phyloP scores from a whole-genome alignment of 2,113 vertebrate species.

The Bos indicus region DNA sequence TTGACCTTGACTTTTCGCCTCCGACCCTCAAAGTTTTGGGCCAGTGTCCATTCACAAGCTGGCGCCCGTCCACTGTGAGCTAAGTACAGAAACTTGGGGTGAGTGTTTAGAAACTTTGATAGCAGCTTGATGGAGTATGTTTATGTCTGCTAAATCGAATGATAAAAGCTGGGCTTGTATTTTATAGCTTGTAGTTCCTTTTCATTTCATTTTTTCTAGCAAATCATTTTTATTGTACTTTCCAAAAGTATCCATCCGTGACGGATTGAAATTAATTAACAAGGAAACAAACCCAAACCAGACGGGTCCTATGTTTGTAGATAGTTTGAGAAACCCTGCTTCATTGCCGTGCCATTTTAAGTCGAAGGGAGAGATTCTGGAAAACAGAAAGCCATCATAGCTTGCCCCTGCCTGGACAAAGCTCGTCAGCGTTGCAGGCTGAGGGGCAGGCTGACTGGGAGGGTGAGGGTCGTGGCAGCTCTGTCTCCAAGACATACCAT shows the following conservation, averaged over 20 bases:
- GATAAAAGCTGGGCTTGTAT: constrained; percentile 16
- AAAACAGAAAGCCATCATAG: not conserved
- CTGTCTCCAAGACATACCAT: not conserved
- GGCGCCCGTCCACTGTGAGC: not conserved
- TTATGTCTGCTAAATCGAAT: not conserved
- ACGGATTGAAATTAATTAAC: constrained; percentile 21
- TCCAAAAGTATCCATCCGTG: not conserved
- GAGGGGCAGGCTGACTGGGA: not conserved
- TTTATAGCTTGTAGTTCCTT: constrained; percentile 5
- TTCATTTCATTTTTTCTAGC: constrained; percentile 31
- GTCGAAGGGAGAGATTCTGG: not conserved
- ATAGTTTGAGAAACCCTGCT: not conserved
- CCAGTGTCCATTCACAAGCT: not conserved
- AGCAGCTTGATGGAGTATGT: not conserved
- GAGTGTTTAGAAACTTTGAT: not conserved
- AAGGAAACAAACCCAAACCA: not conserved
- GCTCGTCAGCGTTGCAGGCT: rapidly evolving
- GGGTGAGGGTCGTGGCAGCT: not conserved
- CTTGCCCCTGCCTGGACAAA: not conserved
- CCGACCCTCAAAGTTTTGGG: not conserved
- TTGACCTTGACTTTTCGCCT: not conserved
- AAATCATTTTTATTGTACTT: constrained; percentile 19
- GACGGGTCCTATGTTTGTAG: not conserved
- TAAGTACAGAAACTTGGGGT: not conserved
- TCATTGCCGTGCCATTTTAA: not conserved